Evolutionary conservation across 2,113 vertebrate species (phyloP), one percentile per base, ranked within the genome.

Genomic region (Procavia capensis): DNA sequence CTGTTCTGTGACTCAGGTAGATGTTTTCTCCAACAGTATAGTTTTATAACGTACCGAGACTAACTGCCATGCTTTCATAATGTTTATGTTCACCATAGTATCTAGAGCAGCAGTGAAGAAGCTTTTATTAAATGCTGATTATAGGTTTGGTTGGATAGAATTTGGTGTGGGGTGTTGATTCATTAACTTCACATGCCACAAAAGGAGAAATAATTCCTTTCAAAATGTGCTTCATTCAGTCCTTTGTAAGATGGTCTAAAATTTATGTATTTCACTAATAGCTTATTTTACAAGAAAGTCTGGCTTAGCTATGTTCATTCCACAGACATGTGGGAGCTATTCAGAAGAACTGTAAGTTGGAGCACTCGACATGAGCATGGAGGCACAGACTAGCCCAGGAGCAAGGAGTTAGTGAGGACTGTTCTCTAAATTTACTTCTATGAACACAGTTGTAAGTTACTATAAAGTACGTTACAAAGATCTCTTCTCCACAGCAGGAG

Each of bases 241-340:
- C 24, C 80, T 11, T 91, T 76, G 10, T 88, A 66, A 61, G 74
- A 78, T 17, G 41, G 17, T 74, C 43, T 72, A 50, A 88, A 50
- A 20, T 84, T 89, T 83, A 78, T 22, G 20, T 29, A 75, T 75
- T 91, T 94, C 54, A 92, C 59, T 68, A 22, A 70, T 24, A 81
- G 78, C 29, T 81, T 64, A 75, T 66, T 63, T 88, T 72, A 90
- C n/a, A 13, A 91, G 11, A 74, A 92, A 90, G 41, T 85, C 66
- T 82, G 61, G 36, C 27, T 93, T 74, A 82, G 31, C 27, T 47
- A 61, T 39, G 19, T 34, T 82, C 50, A 68, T 36, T 59, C 39
- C 93, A 85, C 36, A 61, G 66, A 61, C 17, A 45, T 41, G 3
- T 85, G 31, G 43, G 57, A 72, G 24, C 27, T 78, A 70, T 39